A percentile compares a stretch with the other conserved stretches of the same genome.
Evolutionary conservation across 2,113 vertebrate genomes (phyloP).

Genomic region (Neotoma lepida): DNA sequence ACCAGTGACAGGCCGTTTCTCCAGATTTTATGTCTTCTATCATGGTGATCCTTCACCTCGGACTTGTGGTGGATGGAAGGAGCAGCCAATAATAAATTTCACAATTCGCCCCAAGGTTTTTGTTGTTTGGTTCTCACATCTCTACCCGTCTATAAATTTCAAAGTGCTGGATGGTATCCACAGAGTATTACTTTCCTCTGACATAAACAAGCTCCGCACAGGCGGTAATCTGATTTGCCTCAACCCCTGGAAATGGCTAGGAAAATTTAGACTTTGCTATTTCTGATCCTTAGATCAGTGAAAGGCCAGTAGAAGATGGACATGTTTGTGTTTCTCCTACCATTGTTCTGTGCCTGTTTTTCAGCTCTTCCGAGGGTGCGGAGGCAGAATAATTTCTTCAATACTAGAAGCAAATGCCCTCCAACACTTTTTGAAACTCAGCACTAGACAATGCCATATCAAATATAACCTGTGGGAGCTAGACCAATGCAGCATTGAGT

Average conservation of each 20-base stretch:
- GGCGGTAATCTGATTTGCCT: conserved; percentile 58
- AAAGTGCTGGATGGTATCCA: conserved; percentile 53
- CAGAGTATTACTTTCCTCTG: conserved; percentile 56
- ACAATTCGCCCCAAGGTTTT: conserved; percentile 48
- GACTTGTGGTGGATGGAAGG: neutral
- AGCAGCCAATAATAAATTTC: neutral
- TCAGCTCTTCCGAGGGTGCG: neutral
- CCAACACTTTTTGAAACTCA: neutral
- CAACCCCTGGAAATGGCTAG: conserved; percentile 56
- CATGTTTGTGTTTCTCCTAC: neutral
- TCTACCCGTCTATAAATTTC: conserved; percentile 55
- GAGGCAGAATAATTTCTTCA: conserved; percentile 9
- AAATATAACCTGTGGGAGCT: neutral
- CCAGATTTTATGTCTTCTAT: conserved; percentile 2
- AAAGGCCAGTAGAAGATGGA: conserved; percentile 10
- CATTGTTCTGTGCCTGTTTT: neutral
- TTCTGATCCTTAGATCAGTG: conserved; percentile 40
- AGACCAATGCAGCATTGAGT: too few species aligned
- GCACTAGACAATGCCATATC: neutral
- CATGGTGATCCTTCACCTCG: conserved; percentile 5
- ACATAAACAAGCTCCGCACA: conserved; percentile 31
- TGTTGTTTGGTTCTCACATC: conserved; percentile 22
- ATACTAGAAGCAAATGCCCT: neutral
- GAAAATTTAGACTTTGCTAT: conserved; percentile 58
- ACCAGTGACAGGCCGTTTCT: neutral